phyloP scores from a whole-genome alignment of 2,797 vertebrate species.

The Crax fasciolata region DNA sequence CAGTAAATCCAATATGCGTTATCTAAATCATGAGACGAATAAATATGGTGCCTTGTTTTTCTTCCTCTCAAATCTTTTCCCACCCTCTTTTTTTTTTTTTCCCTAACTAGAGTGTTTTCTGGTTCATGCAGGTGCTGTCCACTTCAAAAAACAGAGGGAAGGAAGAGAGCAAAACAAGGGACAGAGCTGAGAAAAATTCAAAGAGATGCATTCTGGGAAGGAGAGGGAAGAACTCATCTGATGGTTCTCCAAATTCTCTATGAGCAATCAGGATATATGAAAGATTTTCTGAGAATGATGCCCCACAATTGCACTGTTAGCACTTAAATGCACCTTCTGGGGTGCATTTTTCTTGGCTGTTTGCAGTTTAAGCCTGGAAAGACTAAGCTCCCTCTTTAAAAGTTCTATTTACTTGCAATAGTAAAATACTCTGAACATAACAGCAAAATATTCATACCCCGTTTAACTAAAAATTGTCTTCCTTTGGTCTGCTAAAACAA shows the following conservation, averaged over 20 bases:
- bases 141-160: neutral
- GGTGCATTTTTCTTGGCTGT: neutral
- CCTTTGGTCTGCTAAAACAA: neutral
- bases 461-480: neutral
- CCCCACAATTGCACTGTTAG: neutral
- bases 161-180: neutral
- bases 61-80: neutral
- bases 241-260: neutral
- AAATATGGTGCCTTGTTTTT: neutral
- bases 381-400: neutral
- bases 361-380: neutral
- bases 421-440: neutral
- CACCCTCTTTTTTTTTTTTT: too few species aligned
- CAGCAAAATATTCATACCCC: neutral
- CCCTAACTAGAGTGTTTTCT: neutral
- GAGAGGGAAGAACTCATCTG: neutral
- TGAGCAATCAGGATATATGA: neutral
- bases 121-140: neutral
- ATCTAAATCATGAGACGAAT: neutral
- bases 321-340: neutral
- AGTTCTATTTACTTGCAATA: neutral
- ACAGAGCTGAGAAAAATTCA: neutral
- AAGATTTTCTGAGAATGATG: neutral
- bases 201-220: neutral
- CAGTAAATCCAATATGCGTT: neutral